phyloP scores from a whole-genome alignment of 2,113 vertebrate species.

The Odocoileus virginianus region DNA sequence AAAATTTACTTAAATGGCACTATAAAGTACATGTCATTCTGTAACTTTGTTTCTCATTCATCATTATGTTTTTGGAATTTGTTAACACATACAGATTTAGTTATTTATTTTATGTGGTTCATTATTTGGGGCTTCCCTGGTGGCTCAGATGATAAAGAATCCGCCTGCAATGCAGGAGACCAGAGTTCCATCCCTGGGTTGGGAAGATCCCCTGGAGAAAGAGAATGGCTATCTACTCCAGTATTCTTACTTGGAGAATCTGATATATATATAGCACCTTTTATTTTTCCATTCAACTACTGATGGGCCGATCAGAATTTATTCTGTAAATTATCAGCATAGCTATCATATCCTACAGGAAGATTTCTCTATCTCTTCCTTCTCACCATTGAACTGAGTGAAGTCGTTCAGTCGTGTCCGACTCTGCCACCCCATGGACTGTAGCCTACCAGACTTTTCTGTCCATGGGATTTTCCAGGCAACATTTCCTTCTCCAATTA shows the following conservation, averaged over 20 bases:
- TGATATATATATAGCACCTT: neutral
- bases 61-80: neutral
- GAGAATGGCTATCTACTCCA: neutral
- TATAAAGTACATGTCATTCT: neutral
- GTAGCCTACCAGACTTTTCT: no score
- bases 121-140: neutral
- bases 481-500: neutral
- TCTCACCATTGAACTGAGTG: neutral
- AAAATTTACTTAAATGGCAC: neutral
- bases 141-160: neutral
- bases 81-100: neutral
- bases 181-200: neutral
- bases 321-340: neutral
- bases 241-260: neutral
- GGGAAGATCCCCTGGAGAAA: neutral
- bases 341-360: neutral
- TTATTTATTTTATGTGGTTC: constrained; percentile 23
- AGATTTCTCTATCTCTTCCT: neutral
- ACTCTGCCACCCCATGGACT: no score
- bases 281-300: neutral
- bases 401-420: no score
- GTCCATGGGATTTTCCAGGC: no score
- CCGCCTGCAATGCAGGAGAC: neutral
- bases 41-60: neutral
- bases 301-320: neutral